Base-by-base conservation (phyloP, 1,140 invertebrate species). In the Phthorimaea operculella region DNA sequence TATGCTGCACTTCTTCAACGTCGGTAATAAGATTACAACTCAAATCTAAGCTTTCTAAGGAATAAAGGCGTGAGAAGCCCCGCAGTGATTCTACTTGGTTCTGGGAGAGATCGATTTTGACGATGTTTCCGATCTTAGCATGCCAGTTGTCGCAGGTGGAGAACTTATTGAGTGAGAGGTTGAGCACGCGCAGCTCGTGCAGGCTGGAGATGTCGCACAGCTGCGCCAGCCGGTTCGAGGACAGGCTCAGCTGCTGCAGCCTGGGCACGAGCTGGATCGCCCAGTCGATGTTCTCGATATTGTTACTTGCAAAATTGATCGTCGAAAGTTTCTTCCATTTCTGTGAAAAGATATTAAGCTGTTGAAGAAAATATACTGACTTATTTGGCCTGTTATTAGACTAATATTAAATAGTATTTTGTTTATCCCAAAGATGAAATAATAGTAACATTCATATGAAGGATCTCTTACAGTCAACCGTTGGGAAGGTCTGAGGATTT, bases 91-190 rank as follows among this genome's bases (percentile, higher is more conserved):
- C 89, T 0, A 99, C 89, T 68, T 90, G 89, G 82, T 99, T 98
- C 62, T 95, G 92, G 0, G 94, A 92, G 36, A 99, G 74, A 74
- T 96, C 92, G n/a, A 98, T 88, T 56, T 89, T 90, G 11, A 92
- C 89, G n/a, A 98, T 89, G 83, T 98, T 96, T 1, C 95, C 96
- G 54, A 98, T 88, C 78, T 92, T 93, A 7, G 91, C 90, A 71
- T 97, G 92, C 77, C 97, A 89, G 70, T 93, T 89, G 4, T 92
- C 88, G 42, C 94, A 90, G 0, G 90, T 71, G 0, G 77, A 73
- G 62, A 91, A 91, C 14, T 89, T 86, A 86, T 96, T 98, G 66
- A 93, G 91, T 0, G 92, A 93, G 2, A 97, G 77, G 62, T 92
- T 90, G 0, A 98, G 83, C 51, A 91, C 84, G 9, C 90, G 91